Base-by-base conservation (phyloP, 1,140 invertebrate genomes). In the Tetramorium alpestre region DNA sequence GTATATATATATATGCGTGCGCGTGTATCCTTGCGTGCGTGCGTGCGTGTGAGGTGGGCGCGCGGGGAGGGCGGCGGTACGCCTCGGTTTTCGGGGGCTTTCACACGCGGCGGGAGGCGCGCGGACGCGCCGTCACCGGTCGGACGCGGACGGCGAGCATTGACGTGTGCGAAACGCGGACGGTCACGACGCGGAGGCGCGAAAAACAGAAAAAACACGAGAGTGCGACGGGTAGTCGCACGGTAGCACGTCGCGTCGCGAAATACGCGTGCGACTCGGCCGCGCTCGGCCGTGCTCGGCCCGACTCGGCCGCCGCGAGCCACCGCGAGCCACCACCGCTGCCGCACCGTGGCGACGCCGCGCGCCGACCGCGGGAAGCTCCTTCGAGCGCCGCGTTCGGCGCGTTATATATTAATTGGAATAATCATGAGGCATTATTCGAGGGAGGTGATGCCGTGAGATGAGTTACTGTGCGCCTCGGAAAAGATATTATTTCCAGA, bases 161-260 rank as follows among this genome's bases (percentile, higher is more conserved):
- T 80, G 87, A 54, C 87, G 85, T 84, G 90, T 88, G 78, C 89
- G 62, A 91, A 88, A 88, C 89, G 87, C 73, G 80, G 80, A 93
- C 81, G 65, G 78, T 93, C 92, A 93, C 91, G 69, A 88, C 85
- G 75, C 89, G 85, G 87, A 78, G 78, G 81, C 87, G 88, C 92
- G 90, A 91, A 91, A 91, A 92, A 93, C 67, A 70, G 72, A 87
- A 92, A 93, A 93, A 92, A 90, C 88, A 88, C 87, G 65, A 60
- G 47, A 77, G 62, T 84, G 81, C 85, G 88, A 89, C 47, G 62
- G 47, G 16, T 69, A n/a, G 16, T 84, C 80, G 80, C 33, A 73
- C 80, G 41, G 69, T 60, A 18, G 80, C 67, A 73, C 69, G 69
- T 84, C 80, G 80, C 76, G 87, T 75, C 78, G 84, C 89, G 80